phyloP scores from a whole-genome alignment of 2,888 invertebrate genomes.

The Mellilla xanthometata region DNA sequence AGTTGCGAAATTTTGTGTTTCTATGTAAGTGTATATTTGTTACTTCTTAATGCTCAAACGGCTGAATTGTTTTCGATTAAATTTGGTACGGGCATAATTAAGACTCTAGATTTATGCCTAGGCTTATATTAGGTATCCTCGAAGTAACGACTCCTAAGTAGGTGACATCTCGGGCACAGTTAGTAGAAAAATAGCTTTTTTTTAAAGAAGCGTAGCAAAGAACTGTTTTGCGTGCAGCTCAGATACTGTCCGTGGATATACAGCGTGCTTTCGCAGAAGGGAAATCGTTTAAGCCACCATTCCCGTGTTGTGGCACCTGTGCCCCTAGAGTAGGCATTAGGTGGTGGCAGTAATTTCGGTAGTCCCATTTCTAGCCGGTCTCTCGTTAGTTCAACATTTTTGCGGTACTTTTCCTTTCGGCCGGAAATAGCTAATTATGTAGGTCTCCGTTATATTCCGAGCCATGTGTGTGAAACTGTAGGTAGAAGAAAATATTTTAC shows the following conservation, averaged over 20 bases:
- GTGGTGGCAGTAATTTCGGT: conserved; percentile 51
- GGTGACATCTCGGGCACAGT: too few relatives aligned
- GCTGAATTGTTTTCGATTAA: too few relatives aligned
- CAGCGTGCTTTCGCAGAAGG: conserved; percentile 31
- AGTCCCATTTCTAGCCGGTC: conserved; percentile 28
- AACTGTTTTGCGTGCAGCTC: too few relatives aligned
- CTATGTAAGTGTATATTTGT: too few relatives aligned
- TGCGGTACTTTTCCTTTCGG: conserved; percentile 18
- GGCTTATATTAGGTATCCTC: too few relatives aligned
- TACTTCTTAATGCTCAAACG: too few relatives aligned
- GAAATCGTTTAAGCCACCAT: conserved; percentile 67
- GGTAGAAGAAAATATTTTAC: conserved; percentile 2
- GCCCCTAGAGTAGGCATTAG: conserved; percentile 47
- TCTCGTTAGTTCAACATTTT: conserved; percentile 25
- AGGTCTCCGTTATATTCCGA: conserved; percentile 16
- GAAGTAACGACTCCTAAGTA: too few relatives aligned
- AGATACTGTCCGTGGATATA: conserved; percentile 15
- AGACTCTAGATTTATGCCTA: too few relatives aligned
- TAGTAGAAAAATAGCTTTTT: too few relatives aligned
- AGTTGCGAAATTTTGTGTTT: too few relatives aligned
- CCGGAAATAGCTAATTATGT: conserved; percentile 14
- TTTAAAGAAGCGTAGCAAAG: too few relatives aligned
- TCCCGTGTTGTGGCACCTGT: conserved; percentile 61
- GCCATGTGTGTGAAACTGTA: conserved; percentile 2
- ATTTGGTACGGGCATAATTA: too few relatives aligned